phyloP scores from a whole-genome alignment of 2,113 vertebrate genomes.

The Clarias magur region DNA sequence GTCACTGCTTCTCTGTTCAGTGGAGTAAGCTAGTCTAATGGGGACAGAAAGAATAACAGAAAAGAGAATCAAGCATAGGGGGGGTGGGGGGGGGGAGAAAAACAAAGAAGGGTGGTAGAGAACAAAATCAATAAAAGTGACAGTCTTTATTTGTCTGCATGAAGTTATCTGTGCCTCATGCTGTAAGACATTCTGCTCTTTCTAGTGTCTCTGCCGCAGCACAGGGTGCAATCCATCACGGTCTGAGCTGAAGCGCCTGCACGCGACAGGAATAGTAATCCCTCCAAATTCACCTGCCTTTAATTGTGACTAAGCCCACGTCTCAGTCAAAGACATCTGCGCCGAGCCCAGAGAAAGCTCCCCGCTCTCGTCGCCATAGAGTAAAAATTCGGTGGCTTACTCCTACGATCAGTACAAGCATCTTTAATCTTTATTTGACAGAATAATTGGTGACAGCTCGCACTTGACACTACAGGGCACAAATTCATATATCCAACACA shows the following conservation, averaged over 20 bases:
- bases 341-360: slow-evolving; percentile 40
- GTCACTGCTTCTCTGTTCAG: slow-evolving; percentile 35
- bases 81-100: slow-evolving; percentile 13
- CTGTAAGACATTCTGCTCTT: slow-evolving; percentile 73
- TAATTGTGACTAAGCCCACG: slow-evolving; percentile 65
- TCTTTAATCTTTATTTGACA: slow-evolving; percentile 63
- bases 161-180: slow-evolving; percentile 77
- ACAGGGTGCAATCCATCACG: slow-evolving; percentile 76
- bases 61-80: slow-evolving; percentile 32
- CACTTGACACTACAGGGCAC: slow-evolving; percentile 43
- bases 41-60: slow-evolving; percentile 27
- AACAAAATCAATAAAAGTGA: slow-evolving; percentile 76
- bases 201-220: slow-evolving; percentile 68
- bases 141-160: slow-evolving; percentile 82
- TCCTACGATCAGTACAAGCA: slow-evolving; percentile 41
- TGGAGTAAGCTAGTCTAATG: slow-evolving; percentile 8
- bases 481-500: slow-evolving; percentile 49
- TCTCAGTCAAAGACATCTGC: slow-evolving; percentile 61
- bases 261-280: slow-evolving; percentile 75
- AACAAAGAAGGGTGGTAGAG: slow-evolving; percentile 33
- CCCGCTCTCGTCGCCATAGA: neutral
- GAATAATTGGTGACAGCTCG: slow-evolving; percentile 57
- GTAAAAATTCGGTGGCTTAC: slow-evolving; percentile 43
- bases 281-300: slow-evolving; percentile 72
- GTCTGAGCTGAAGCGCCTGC: slow-evolving; percentile 56